These are phyloP conservation scores for Actinernus sp. DNA, from an alignment of 92 coral and sea anemone species.

Conservation along the genomic window DNA sequence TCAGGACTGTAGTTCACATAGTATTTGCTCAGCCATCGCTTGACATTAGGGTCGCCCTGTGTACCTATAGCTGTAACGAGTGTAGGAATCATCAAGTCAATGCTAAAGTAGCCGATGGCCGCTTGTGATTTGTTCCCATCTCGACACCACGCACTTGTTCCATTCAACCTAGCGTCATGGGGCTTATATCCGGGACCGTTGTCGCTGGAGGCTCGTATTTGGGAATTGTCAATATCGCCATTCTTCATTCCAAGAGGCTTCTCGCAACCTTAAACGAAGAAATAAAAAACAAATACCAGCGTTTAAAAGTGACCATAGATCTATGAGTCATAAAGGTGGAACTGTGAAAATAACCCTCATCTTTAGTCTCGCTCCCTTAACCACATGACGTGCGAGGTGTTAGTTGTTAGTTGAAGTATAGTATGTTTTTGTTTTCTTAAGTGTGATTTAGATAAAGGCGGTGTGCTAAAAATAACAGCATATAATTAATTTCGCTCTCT, in stretches of 20 bases:
- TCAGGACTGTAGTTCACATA: neutral
- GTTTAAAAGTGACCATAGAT: no score
- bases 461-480: no score
- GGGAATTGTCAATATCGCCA: neutral
- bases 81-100: neutral
- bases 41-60: neutral
- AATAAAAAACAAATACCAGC: no score
- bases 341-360: no score
- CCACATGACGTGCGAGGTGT: no score
- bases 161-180: neutral
- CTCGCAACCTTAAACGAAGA: neutral
- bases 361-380: no score
- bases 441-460: no score
- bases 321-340: no score
- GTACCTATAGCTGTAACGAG: neutral
- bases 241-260: neutral
- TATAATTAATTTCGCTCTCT: no score
- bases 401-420: no score
- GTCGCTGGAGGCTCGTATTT: neutral
- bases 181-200: neutral
- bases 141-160: neutral
- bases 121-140: neutral
- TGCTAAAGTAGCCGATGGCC: neutral
- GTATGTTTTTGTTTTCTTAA: no score
- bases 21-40: neutral